A percentile compares a stretch with the other conserved stretches of the same genome.
Evolutionary conservation across 2,797 vertebrate genomes (phyloP).

Genomic region (Hypotaenidia philippensis): DNA sequence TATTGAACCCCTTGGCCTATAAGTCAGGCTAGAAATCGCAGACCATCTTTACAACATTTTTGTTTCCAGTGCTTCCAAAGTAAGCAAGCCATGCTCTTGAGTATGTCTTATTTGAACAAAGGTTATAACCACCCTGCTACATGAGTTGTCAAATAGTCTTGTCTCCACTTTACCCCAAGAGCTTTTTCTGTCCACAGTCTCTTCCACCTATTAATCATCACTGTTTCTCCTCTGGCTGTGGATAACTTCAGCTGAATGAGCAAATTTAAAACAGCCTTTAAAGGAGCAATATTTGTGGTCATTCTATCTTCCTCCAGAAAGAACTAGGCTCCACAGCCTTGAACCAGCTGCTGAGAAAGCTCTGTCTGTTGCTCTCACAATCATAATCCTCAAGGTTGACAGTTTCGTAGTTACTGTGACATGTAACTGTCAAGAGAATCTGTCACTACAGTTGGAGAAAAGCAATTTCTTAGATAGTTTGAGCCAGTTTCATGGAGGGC

Average conservation of each 20-base stretch:
- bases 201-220: neutral
- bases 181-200: neutral
- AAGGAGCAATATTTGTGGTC: neutral
- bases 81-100: neutral
- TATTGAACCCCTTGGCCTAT: neutral
- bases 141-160: neutral
- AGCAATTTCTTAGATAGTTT: conserved; percentile 3
- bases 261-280: neutral
- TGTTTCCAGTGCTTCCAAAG: neutral
- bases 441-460: conserved; percentile 5
- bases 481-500: neutral
- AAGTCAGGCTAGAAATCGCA: neutral
- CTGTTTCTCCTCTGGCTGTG: neutral
- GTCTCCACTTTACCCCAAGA: neutral
- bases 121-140: neutral
- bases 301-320: neutral
- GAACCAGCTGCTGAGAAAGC: conserved; percentile 24
- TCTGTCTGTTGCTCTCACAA: neutral
- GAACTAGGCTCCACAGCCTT: neutral
- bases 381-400: conserved; percentile 11
- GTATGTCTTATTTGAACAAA: neutral
- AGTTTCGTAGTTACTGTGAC: conserved; percentile 37
- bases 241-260: neutral
- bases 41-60: neutral
- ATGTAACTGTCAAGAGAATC: neutral